Evolutionary conservation across 2,113 vertebrate genomes (phyloP).

Genomic region (Ibidorhyncha struthersii): DNA sequence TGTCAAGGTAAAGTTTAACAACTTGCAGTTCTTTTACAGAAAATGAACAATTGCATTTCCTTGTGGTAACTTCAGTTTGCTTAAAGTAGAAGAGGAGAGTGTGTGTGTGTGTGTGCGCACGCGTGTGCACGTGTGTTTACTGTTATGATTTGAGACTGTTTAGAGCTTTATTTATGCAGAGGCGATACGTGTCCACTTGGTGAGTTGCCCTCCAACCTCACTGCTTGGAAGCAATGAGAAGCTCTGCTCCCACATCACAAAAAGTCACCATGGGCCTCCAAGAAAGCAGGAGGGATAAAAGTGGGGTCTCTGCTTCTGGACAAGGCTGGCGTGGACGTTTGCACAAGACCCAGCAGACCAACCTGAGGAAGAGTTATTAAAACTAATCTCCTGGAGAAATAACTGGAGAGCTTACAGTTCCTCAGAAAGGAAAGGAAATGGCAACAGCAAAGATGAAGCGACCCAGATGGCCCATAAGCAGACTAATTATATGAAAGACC

Average conservation of each 20-base stretch:
- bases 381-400: conserved; percentile 40
- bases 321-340: not conserved
- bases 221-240: not conserved
- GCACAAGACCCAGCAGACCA: conserved; percentile 21
- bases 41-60: not conserved
- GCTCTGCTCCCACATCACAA: conserved; percentile 22
- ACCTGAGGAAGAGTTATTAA: conserved; percentile 37
- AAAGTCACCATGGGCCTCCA: not conserved
- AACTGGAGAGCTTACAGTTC: not conserved
- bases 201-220: not conserved
- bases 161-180: not conserved
- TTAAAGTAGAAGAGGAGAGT: not conserved
- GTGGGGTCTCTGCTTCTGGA: not conserved
- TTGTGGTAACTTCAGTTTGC: not conserved
- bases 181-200: not conserved
- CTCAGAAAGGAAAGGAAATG: conserved; percentile 51
- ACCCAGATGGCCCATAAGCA: conserved; percentile 73
- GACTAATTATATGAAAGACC: conserved; percentile 66
- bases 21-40: not conserved
- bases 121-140: not conserved
- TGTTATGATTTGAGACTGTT: not conserved
- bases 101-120: not conserved
- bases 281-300: not conserved
- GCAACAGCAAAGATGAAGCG: conserved; percentile 35
- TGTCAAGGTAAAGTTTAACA: not conserved